phyloP scores from a whole-genome alignment of 2,888 invertebrate species.

The Ramazzottius varieornatus region DNA sequence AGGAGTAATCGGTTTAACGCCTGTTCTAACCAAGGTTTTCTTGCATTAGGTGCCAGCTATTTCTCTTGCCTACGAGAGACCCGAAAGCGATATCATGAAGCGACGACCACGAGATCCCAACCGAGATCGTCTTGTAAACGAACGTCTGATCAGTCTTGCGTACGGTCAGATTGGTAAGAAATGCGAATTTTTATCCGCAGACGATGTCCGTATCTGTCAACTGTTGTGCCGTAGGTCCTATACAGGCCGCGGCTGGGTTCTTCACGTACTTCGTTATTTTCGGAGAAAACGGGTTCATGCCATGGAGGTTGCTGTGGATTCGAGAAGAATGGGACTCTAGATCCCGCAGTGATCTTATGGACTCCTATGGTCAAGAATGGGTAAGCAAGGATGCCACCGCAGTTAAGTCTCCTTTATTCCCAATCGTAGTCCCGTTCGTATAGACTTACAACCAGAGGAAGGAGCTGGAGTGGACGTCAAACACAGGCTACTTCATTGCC shows the following conservation, averaged over 20 bases:
- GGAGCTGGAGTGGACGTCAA: not conserved
- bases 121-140: conserved; percentile 8
- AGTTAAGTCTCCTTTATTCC: not conserved
- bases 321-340: conserved; percentile 9
- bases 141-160: conserved; percentile 16
- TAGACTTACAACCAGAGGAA: not conserved
- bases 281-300: conserved; percentile 11
- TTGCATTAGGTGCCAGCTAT: conserved; percentile 11
- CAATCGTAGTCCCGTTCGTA: no score
- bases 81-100: conserved; percentile 10
- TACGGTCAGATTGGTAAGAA: conserved; percentile 10
- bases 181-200: no score
- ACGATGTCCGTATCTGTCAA: not conserved
- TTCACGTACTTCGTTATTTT: conserved; percentile 10
- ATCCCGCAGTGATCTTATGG: conserved; percentile 9
- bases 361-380: conserved; percentile 11
- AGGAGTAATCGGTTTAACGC: no score
- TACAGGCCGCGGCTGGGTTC: conserved; percentile 10
- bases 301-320: conserved; percentile 8
- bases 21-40: no score
- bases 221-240: not conserved
- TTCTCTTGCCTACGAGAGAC: conserved; percentile 10
- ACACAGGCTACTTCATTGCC: not conserved
- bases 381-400: conserved; percentile 4
- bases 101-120: conserved; percentile 9